These are phyloP conservation scores for Sclerurus mexicanus DNA, from an alignment of 2,113 vertebrate genomes.

Conservation along the genomic window DNA sequence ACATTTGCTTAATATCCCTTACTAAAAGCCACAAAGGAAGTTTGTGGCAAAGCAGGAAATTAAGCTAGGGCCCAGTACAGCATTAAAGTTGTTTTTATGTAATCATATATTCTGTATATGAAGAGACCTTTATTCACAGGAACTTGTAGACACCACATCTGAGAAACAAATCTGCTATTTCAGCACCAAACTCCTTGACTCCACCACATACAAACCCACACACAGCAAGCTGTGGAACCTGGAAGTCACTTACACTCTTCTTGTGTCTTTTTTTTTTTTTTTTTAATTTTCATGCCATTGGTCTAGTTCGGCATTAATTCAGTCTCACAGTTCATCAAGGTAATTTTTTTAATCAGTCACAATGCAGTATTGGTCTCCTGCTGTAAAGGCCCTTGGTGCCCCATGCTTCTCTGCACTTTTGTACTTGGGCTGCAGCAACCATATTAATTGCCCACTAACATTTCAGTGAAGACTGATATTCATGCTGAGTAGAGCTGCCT, in stretches of 20 bases:
- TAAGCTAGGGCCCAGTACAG: neutral
- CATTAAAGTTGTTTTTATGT: neutral
- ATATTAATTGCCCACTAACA: neutral
- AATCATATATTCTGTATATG: neutral
- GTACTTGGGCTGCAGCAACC: neutral
- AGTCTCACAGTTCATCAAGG: neutral
- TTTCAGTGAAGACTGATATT: neutral
- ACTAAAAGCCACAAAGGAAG: neutral
- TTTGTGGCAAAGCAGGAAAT: neutral
- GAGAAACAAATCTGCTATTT: neutral
- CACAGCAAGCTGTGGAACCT: neutral
- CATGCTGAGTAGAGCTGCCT: neutral
- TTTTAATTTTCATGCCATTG: neutral
- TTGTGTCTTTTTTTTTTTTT: neutral
- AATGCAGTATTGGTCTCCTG: neutral
- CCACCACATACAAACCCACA: neutral
- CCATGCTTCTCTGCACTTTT: neutral
- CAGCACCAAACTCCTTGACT: neutral
- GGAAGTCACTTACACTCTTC: neutral
- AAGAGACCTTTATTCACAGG: neutral
- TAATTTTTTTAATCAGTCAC: neutral
- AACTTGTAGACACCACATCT: neutral
- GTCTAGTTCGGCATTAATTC: neutral
- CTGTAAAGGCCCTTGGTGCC: neutral
- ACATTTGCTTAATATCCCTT: neutral